A percentile compares a stretch with the other conserved stretches of the same genome.
These are phyloP conservation scores for Rallus crepitans DNA, from an alignment of 2,797 vertebrate species.

Conservation along the genomic window DNA sequence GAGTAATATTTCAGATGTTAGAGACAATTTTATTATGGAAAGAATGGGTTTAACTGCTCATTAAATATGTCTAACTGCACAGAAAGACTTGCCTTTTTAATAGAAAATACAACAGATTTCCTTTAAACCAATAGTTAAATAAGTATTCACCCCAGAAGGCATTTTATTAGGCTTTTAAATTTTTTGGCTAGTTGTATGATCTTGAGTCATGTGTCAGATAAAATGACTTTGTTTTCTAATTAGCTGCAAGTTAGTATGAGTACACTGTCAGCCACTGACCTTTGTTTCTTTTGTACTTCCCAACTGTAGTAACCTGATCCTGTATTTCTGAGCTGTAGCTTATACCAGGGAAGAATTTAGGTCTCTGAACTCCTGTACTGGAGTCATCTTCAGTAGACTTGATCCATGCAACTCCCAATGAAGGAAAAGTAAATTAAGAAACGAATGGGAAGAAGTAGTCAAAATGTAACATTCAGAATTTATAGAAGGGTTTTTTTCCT, in stretches of 20 bases:
- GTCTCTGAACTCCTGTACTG: not conserved
- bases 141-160: not conserved
- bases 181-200: not conserved
- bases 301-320: not conserved
- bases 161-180: constrained; percentile 42
- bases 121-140: constrained; percentile 18
- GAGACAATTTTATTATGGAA: not conserved
- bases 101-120: not conserved
- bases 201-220: not conserved
- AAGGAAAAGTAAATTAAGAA: not conserved
- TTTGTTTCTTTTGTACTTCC: not conserved
- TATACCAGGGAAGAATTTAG: not conserved
- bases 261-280: not conserved
- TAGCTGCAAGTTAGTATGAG: not conserved
- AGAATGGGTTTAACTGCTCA: not conserved
- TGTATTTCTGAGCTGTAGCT: not conserved
- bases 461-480: not conserved
- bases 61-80: not conserved
- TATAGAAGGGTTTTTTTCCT: not conserved
- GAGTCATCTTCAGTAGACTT: not conserved
- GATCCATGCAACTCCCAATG: not conserved
- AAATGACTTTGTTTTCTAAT: not conserved
- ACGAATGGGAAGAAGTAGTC: not conserved
- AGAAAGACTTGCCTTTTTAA: not conserved
- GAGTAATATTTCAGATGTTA: not conserved